Evolutionary conservation across 2,888 invertebrate species (phyloP).

Genomic region (Drosophila multiciliata): DNA sequence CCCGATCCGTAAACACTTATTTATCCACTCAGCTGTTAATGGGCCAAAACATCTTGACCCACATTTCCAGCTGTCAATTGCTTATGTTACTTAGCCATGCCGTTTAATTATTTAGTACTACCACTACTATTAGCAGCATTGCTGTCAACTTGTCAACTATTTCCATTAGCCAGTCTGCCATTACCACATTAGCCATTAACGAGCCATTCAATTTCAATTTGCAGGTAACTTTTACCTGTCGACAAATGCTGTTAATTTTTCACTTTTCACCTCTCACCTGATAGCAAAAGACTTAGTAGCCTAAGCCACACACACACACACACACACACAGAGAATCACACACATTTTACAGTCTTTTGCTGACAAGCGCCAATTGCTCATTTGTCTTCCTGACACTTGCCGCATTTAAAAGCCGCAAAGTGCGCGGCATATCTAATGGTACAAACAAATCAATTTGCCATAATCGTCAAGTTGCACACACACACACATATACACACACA

Average conservation of each 20-base stretch:
- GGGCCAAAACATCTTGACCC: conserved; percentile 24
- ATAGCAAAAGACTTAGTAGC: not conserved
- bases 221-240: conserved; percentile 11
- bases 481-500: not conserved
- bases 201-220: conserved; percentile 41
- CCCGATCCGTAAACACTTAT: conserved; percentile 25
- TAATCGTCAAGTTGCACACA: conserved; percentile 59
- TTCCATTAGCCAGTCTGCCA: conserved; percentile 28
- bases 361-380: conserved; percentile 60
- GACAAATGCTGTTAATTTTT: conserved; percentile 26
- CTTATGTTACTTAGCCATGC: not conserved
- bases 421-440: conserved; percentile 51
- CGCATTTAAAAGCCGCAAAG: conserved; percentile 73
- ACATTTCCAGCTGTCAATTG: conserved; percentile 38
- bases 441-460: conserved; percentile 76
- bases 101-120: not conserved
- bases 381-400: conserved; percentile 65
- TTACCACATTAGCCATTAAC: conserved; percentile 31
- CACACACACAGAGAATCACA: not conserved
- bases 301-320: conserved; percentile 12
- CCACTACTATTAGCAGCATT: not conserved
- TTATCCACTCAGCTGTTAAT: conserved; percentile 42
- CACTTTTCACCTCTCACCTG: conserved; percentile 20
- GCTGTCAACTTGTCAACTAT: conserved; percentile 13
- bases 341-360: conserved; percentile 8